Evolutionary conservation across 1,140 invertebrate genomes (phyloP).

Genomic region (Bombus difficillimus): DNA sequence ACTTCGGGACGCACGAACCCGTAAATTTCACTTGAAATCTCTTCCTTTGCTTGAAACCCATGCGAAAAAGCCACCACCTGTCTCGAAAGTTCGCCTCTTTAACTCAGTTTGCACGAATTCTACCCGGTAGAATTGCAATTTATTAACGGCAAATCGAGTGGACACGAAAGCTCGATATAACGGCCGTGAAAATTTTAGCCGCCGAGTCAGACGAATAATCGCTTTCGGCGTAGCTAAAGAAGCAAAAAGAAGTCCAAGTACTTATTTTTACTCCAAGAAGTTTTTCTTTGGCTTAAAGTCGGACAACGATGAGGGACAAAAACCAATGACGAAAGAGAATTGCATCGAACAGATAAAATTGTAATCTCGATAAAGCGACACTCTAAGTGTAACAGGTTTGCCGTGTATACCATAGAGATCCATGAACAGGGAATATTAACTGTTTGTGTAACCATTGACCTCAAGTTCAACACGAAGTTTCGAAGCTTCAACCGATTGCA

Average conservation of each 20-base stretch:
- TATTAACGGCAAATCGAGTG: slow-evolving; percentile 21
- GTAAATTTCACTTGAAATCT: slow-evolving; percentile 65
- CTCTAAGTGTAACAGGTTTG: neutral
- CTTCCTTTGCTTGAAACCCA: slow-evolving; percentile 37
- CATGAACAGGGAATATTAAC: neutral
- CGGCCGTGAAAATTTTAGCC: neutral
- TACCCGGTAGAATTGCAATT: slow-evolving; percentile 7
- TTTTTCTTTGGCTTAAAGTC: too few relatives aligned
- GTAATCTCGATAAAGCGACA: neutral
- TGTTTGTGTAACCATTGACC: neutral
- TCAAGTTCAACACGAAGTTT: slow-evolving; percentile 9
- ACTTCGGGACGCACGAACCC: slow-evolving; percentile 64
- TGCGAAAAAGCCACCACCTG: slow-evolving; percentile 44
- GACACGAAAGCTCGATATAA: neutral
- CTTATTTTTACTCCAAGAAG: too few relatives aligned
- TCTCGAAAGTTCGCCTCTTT: slow-evolving; percentile 43
- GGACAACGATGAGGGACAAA: too few relatives aligned
- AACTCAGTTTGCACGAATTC: slow-evolving; percentile 38
- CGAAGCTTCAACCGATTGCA: neutral
- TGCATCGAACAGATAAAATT: neutral
- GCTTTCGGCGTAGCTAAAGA: too few relatives aligned
- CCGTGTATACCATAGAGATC: neutral
- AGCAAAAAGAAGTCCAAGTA: neutral
- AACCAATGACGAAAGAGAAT: neutral
- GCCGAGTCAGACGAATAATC: too few relatives aligned